Evolutionary conservation across 2,797 vertebrate species (phyloP).

Genomic region (Chaetodon trifasciatus): DNA sequence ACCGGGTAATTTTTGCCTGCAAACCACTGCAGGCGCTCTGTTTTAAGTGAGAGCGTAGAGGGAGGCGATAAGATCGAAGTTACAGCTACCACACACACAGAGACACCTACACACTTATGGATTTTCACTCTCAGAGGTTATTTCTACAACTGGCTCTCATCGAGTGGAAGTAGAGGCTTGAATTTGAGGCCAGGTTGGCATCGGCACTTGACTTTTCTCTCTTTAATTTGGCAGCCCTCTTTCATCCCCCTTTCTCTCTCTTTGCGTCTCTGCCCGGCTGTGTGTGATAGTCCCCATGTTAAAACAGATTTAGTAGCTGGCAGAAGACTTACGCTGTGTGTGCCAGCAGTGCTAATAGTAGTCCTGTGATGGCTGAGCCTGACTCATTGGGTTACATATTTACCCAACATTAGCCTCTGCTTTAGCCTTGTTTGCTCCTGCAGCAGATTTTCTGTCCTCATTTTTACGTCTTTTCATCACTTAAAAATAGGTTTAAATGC

Average conservation of each 20-base stretch:
- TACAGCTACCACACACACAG: neutral
- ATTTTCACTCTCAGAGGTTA: slow-evolving; percentile 30
- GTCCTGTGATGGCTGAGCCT: slow-evolving; percentile 77
- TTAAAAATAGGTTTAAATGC: slow-evolving; percentile 47
- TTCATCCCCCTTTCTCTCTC: slow-evolving; percentile 34
- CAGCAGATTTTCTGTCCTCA: slow-evolving; percentile 24
- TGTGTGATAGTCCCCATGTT: slow-evolving; percentile 58
- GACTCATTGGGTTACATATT: slow-evolving; percentile 78
- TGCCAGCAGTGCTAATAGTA: slow-evolving; percentile 74
- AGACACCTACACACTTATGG: neutral
- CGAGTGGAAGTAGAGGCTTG: slow-evolving; percentile 66
- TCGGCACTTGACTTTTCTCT: slow-evolving; percentile 61
- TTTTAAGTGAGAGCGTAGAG: slow-evolving; percentile 43
- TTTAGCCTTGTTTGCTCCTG: slow-evolving; percentile 59
- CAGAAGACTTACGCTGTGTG: slow-evolving; percentile 39
- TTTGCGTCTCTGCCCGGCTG: slow-evolving; percentile 24
- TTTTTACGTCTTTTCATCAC: slow-evolving; percentile 38
- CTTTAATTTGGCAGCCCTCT: slow-evolving; percentile 54
- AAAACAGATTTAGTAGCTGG: slow-evolving; percentile 74
- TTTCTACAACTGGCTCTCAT: slow-evolving; percentile 39
- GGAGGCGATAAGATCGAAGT: slow-evolving; percentile 56
- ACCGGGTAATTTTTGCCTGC: slow-evolving; percentile 55
- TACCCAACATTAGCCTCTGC: slow-evolving; percentile 57
- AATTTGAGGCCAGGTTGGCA: slow-evolving; percentile 51
- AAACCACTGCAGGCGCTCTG: slow-evolving; percentile 27